Evolutionary conservation across 2,888 invertebrate genomes (phyloP), one percentile per base, ranked within the genome.

Genomic region (Euproctis similis): DNA sequence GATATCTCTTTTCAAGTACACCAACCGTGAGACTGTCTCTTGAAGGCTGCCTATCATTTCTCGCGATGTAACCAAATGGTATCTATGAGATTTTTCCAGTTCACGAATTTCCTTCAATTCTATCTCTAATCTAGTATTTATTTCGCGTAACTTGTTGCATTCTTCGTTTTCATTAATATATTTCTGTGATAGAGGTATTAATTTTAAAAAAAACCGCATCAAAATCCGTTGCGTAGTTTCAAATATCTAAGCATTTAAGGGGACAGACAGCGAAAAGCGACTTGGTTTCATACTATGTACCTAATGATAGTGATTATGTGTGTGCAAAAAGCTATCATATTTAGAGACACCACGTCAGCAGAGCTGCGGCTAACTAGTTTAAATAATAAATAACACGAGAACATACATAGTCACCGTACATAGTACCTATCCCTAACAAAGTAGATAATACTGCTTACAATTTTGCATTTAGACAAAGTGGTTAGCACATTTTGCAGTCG

Each of bases 31-130:
- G 6, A 82, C 72, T 3, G 80, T 82, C 31, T 84, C 78, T 42
- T 84, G 84, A 1, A 84, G 57, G 35, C 73, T 78, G 6, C 58
- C 75, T 18, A 84, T 77, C 75, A 84, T 82, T 60, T 82, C 81
- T 12, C 81, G 64, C 11, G 80, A 76, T 7, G 65, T 63, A 28
- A 70, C 43, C 39, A 82, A 62, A 51, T 81, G 80, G 36, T 70
- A 77, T 5, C 80, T 71, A 46, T 82, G 78, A 0, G 77, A 74
- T 39, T 82, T 81, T 53, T 80, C 81, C 26, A 73, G 52, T 46
- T 85, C 81, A 4, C 67, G 62, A 1, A 65, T 42, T 51, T 78
- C 73, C 47, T 62, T 68, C 19, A 85, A 37, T 46, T 82, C 80
- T 3, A 60, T 30, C 53, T 74, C 70, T 31, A 82, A 47, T 50